phyloP scores from a whole-genome alignment of 2,113 vertebrate species.

The Nansenia antarctica region DNA sequence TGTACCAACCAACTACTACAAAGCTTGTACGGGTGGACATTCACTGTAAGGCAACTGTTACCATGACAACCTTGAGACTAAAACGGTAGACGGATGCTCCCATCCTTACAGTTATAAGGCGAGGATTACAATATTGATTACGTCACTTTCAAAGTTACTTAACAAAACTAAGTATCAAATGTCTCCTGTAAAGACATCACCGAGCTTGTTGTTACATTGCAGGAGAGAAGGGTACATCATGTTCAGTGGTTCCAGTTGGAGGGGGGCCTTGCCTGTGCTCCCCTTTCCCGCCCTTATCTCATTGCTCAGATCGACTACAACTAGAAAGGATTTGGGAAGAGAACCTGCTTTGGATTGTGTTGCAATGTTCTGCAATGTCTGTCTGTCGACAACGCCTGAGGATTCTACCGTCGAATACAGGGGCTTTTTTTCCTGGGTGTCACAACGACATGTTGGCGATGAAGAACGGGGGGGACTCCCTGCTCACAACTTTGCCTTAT shows the following conservation, averaged over 20 bases:
- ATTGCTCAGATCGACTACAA: neutral
- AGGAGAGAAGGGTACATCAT: conserved; percentile 29
- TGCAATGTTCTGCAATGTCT: too few relatives aligned
- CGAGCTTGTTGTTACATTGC: conserved; percentile 47
- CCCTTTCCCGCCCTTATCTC: neutral
- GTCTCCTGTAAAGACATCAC: conserved; percentile 35
- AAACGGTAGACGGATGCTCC: conserved; percentile 49
- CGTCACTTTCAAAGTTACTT: conserved; percentile 56
- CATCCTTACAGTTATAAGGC: conserved; percentile 39
- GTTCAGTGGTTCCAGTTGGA: neutral
- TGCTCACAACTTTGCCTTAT: conserved; percentile 11
- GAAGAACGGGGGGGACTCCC: conserved; percentile 25
- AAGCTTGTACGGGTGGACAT: conserved; percentile 69
- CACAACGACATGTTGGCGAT: conserved; percentile 32
- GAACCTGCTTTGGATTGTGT: neutral
- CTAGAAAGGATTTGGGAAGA: too few relatives aligned
- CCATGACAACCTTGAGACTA: conserved; percentile 67
- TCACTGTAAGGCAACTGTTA: conserved; percentile 79
- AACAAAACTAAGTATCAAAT: conserved; percentile 49
- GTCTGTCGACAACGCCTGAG: neutral
- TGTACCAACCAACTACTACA: conserved; percentile 67
- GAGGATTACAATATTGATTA: conserved; percentile 60
- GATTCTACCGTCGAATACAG: too few relatives aligned
- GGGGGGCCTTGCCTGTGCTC: neutral
- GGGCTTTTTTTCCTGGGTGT: conserved; percentile 18